Evolutionary conservation across 2,113 vertebrate species (phyloP), one percentile per base, ranked within the genome.

Genomic region (Serinus canaria): DNA sequence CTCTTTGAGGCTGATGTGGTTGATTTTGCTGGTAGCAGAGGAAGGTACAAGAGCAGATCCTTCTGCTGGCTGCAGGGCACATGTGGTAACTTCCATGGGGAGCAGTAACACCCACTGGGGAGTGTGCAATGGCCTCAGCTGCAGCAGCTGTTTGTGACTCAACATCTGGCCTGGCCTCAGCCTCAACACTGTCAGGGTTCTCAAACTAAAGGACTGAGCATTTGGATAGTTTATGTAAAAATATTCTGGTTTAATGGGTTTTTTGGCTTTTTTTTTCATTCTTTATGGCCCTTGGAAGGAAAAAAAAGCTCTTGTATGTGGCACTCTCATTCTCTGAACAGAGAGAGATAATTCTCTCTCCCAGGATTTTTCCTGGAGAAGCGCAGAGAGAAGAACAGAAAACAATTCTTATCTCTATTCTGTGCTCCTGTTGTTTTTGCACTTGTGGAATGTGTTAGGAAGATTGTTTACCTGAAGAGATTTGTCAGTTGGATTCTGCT

Each of bases 151-250:
- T 59, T 87, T 50, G 25, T 37, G n/a, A 35, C 46, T 66, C 43
- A 92, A 80, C 94, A 90, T 95, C 88, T 90, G 86, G 44, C 64
- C 72, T 86, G 75, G 63, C 79, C 85, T 76, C 70, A 39, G n/a
- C 76, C 69, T 78, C 64, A 35, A 7, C 39, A 28, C 60, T 91
- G 63, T 14, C 81, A 44, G 28, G 58, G 46, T 50, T 88, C 78
- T 85, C 68, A 5, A 31, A 22, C 11, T 56, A 46, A 74, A 83
- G 46, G 69, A 56, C n/a, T 46, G 24, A 92, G 72, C 49, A 50
- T 94, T 92, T 80, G 31, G 39, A 22, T 30, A 18, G 22, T 76
- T 80, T 68, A 10, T 67, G 15, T 37, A 11, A 83, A 94, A 94
- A 20, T 15, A 49, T 72, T 30, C 22, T 0, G 21, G 74, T 82